Evolutionary conservation across 2,113 vertebrate species (phyloP).

Genomic region (human): DNA sequence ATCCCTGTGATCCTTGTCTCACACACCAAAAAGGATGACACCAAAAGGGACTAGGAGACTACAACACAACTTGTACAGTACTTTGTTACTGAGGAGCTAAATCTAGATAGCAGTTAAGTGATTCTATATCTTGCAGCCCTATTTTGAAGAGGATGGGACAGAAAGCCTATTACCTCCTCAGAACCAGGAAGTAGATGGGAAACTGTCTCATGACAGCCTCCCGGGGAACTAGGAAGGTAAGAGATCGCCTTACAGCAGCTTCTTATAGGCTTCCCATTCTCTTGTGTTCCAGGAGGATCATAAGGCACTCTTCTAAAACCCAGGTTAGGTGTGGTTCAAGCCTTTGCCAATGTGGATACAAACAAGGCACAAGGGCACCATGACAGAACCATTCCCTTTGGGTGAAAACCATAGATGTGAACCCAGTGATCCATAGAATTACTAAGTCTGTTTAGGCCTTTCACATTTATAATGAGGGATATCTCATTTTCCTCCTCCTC

Average conservation of each 20-base stretch:
- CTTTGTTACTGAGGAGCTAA: neutral
- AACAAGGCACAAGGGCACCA: neutral
- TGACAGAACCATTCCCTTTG: neutral
- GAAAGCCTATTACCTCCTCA: neutral
- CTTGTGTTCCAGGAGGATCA: neutral
- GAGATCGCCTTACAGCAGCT: neutral
- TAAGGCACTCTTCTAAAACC: neutral
- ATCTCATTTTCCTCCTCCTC: neutral
- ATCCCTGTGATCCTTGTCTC: neutral
- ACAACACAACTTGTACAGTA: neutral
- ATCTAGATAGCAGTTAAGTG: neutral
- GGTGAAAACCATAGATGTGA: neutral
- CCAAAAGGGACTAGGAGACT: neutral
- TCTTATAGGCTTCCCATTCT: neutral
- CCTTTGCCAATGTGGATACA: neutral
- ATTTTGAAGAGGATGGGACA: neutral
- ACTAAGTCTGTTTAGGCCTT: neutral
- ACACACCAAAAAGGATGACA: neutral
- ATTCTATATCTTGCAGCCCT: neutral
- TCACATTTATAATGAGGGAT: neutral
- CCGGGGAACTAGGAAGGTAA: neutral
- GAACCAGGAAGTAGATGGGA: neutral
- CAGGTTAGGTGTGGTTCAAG: neutral
- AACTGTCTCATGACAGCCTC: neutral
- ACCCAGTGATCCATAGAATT: neutral